These are phyloP conservation scores for Brachypterus glaber DNA, from an alignment of 2,888 invertebrate species.

Conservation along the genomic window DNA sequence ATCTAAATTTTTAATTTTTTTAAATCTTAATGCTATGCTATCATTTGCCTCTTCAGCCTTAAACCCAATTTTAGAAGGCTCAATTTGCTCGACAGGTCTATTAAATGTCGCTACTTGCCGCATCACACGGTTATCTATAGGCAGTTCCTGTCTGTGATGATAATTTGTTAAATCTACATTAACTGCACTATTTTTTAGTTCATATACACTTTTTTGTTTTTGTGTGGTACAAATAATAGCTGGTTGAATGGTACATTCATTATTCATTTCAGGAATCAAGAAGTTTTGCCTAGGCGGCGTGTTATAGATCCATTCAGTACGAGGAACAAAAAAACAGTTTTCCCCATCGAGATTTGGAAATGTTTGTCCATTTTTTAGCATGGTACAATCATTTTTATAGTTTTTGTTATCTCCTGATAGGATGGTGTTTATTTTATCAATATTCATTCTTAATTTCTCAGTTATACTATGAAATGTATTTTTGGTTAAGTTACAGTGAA, in stretches of 20 bases:
- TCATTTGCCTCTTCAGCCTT: too few relatives aligned
- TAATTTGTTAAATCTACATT: slow-evolving; percentile 6
- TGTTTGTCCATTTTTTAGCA: slow-evolving; percentile 3
- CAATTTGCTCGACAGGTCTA: background rate
- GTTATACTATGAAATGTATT: slow-evolving; percentile 11
- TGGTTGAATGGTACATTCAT: slow-evolving; percentile 19
- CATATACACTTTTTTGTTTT: slow-evolving; percentile 20
- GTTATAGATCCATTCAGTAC: slow-evolving; percentile 21
- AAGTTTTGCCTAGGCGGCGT: slow-evolving; percentile 23
- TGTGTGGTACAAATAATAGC: slow-evolving; percentile 17
- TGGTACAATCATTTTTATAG: slow-evolving; percentile 7
- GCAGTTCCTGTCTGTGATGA: background rate
- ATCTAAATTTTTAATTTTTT: too few relatives aligned
- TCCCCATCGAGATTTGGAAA: too few relatives aligned
- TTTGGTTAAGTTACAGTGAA: slow-evolving; percentile 4
- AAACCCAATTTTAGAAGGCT: too few relatives aligned
- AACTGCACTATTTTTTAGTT: slow-evolving; percentile 17
- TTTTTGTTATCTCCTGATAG: slow-evolving; percentile 17
- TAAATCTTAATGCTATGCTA: too few relatives aligned
- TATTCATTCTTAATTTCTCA: slow-evolving; percentile 15
- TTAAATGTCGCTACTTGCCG: background rate
- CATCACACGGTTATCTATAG: background rate
- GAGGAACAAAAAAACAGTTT: too few relatives aligned
- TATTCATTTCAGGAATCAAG: slow-evolving; percentile 8
- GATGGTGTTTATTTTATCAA: slow-evolving; percentile 16